A percentile compares a stretch with the other conserved stretches of the same genome.
phyloP scores from a whole-genome alignment of 2,888 invertebrate species.

The Ganaspis brasiliensis region DNA sequence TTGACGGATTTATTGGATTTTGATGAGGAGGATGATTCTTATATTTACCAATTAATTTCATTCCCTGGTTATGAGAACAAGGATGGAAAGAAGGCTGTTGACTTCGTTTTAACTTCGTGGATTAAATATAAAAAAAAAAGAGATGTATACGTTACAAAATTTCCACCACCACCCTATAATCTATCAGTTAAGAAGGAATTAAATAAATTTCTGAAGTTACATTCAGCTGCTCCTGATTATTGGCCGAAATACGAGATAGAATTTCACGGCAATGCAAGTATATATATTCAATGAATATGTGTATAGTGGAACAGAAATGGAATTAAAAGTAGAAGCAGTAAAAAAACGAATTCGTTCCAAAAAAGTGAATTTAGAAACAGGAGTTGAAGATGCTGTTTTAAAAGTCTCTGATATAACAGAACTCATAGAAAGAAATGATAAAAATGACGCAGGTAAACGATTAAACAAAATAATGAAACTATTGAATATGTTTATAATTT shows the following conservation, averaged over 20 bases:
- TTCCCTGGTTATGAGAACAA: conserved; percentile 2
- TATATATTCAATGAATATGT: not conserved
- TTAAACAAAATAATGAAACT: too few species aligned
- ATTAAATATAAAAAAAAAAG: not conserved
- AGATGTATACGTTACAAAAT: not conserved
- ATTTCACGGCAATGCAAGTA: conserved; percentile 10
- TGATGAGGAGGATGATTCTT: not conserved
- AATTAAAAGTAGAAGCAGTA: too few species aligned
- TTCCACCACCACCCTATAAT: not conserved
- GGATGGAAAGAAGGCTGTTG: not conserved
- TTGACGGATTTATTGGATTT: too few species aligned
- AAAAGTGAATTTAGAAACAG: not conserved
- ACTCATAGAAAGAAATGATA: too few species aligned
- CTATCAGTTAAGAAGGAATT: not conserved
- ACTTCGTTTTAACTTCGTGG: not conserved
- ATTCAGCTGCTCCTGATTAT: not conserved
- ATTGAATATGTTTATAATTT: too few species aligned
- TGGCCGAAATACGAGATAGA: not conserved
- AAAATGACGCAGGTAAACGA: too few species aligned
- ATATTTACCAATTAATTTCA: not conserved
- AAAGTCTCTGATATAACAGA: too few species aligned
- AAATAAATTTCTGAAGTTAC: not conserved
- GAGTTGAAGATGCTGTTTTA: too few species aligned
- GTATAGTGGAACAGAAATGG: too few species aligned
- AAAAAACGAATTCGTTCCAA: too few species aligned